Conservation (phyloP, 2,797 vertebrate genomes). For the Balearica regulorum region DNA sequence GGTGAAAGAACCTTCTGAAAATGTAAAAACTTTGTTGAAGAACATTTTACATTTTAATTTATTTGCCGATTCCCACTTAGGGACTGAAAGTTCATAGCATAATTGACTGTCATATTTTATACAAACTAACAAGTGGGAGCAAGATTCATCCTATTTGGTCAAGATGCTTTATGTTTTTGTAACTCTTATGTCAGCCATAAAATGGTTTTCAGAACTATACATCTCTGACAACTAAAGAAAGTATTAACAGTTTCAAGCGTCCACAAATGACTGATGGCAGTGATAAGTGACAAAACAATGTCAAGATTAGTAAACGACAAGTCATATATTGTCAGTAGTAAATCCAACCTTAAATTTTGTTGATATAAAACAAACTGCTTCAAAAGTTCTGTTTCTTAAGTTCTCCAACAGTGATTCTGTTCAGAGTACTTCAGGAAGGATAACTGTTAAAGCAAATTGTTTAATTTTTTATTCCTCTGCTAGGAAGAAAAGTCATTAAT, state of each 20-base stretch:
- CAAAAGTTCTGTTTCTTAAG: not conserved
- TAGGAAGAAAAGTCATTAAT: conserved; percentile 54
- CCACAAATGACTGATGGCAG: not conserved
- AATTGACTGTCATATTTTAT: not conserved
- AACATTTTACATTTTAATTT: not conserved
- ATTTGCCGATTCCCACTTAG: not conserved
- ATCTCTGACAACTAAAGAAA: not conserved
- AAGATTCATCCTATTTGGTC: not conserved
- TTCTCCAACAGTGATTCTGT: not conserved
- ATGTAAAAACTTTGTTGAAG: not conserved
- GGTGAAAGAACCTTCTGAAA: not conserved
- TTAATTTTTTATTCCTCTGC: not conserved
- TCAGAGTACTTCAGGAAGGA: not conserved
- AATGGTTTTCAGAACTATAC: not conserved
- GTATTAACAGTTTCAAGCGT: not conserved
- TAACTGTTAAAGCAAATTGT: not conserved
- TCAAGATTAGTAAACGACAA: not conserved
- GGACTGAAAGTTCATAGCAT: not conserved
- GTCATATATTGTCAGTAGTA: not conserved
- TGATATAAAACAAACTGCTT: not conserved
- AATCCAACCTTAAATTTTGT: not conserved
- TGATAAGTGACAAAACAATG: not conserved
- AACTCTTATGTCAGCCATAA: not conserved
- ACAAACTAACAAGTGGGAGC: not conserved
- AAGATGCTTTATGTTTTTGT: not conserved